Evolutionary conservation across 2,113 vertebrate genomes (phyloP).

Genomic region (Peromyscus leucopus): DNA sequence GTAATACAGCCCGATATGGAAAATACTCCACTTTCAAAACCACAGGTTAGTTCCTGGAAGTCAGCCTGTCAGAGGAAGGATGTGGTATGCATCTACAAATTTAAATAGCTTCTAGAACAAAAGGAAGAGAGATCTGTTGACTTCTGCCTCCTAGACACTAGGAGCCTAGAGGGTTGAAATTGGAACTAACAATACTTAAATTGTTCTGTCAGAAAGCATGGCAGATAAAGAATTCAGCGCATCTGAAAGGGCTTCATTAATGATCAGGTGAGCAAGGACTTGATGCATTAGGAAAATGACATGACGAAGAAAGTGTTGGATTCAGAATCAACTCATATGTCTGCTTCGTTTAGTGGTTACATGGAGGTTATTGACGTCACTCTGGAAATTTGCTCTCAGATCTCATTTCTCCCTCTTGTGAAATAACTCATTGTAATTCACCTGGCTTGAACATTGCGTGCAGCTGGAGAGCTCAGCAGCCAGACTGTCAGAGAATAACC

Average conservation of each 20-base stretch:
- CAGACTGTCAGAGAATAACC: conserved; percentile 70
- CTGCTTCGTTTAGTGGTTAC: not conserved
- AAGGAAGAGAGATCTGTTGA: conserved; percentile 75
- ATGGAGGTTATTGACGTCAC: not conserved
- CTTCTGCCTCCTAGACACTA: conserved; percentile 79
- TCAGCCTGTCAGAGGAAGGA: conserved; percentile 70
- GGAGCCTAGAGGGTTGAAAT: conserved; percentile 69
- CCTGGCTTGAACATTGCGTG: conserved; percentile 61
- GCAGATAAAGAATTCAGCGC: conserved; percentile 19
- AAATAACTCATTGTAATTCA: conserved; percentile 59
- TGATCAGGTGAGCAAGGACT: conserved; percentile 38
- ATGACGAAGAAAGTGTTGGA: conserved; percentile 31
- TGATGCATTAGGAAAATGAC: not conserved
- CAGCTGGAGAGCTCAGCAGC: not conserved
- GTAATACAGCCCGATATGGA: conserved; percentile 52
- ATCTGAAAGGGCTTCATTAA: conserved; percentile 51
- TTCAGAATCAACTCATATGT: not conserved
- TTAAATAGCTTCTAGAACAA: conserved; percentile 67
- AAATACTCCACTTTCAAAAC: conserved; percentile 73
- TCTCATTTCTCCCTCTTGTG: conserved; percentile 14
- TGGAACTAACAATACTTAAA: conserved; percentile 54
- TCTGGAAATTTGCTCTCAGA: conserved; percentile 42
- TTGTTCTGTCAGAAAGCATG: conserved; percentile 35
- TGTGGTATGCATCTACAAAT: conserved; percentile 69
- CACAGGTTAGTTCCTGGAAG: conserved; percentile 79